These are phyloP conservation scores for Achatina immaculata DNA, from an alignment of 1,140 invertebrate species.

Conservation along the genomic window DNA sequence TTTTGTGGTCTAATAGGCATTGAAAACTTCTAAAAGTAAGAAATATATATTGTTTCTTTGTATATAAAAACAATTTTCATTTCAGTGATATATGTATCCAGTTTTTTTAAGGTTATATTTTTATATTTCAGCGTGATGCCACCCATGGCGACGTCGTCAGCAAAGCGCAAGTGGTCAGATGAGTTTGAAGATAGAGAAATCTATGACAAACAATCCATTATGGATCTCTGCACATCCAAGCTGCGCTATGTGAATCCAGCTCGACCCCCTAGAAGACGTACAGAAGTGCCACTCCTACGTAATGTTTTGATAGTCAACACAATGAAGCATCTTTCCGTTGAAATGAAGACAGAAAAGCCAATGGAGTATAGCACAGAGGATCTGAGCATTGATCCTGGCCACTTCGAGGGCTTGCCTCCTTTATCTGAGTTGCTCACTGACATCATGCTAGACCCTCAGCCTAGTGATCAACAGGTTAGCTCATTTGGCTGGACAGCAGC, in stretches of 20 bases:
- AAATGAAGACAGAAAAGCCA: slow-evolving; percentile 25
- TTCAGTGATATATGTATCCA: neutral
- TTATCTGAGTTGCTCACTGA: slow-evolving; percentile 35
- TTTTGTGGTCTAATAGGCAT: too few relatives aligned
- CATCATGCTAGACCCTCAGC: slow-evolving; percentile 37
- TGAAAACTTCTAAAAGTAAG: neutral
- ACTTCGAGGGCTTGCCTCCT: slow-evolving; percentile 37
- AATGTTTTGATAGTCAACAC: slow-evolving; percentile 39
- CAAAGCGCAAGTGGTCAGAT: slow-evolving; percentile 39
- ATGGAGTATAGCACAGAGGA: slow-evolving; percentile 36
- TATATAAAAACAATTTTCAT: neutral
- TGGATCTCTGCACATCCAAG: slow-evolving; percentile 35
- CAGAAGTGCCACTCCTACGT: slow-evolving; percentile 34
- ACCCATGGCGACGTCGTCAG: slow-evolving; percentile 36
- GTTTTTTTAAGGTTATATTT: neutral
- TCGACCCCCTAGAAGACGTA: slow-evolving; percentile 23
- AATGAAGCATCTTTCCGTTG: slow-evolving; percentile 32
- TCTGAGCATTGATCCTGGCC: slow-evolving; percentile 32
- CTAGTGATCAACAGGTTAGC: slow-evolving; percentile 20
- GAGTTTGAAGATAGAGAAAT: slow-evolving; percentile 19
- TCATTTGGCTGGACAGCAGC: slow-evolving; percentile 30
- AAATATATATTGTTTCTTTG: neutral
- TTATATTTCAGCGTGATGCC: slow-evolving; percentile 35
- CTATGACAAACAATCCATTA: slow-evolving; percentile 33
- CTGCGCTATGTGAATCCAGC: slow-evolving; percentile 37